Evolutionary conservation across 2,888 invertebrate species (phyloP).

Genomic region (Hoplodrina ambigua): DNA sequence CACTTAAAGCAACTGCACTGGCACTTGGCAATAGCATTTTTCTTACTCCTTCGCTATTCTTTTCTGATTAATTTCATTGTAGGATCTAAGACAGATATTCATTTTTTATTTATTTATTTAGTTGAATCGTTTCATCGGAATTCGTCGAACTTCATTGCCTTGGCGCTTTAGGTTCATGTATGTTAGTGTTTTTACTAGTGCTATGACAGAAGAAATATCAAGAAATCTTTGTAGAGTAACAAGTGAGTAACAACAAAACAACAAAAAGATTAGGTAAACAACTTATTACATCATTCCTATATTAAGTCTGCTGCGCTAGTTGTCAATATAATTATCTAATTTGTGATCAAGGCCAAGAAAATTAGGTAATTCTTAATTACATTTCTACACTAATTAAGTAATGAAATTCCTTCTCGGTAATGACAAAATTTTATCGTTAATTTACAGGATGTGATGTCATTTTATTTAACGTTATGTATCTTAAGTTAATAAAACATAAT

Average conservation of each 20-base stretch:
- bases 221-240: too few species aligned
- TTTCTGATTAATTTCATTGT: too few species aligned
- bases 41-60: too few species aligned
- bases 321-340: conserved; percentile 33
- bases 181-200: too few species aligned
- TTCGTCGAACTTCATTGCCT: too few species aligned
- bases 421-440: conserved; percentile 14
- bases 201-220: too few species aligned
- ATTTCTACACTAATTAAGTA: conserved; percentile 44
- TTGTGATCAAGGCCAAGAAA: conserved; percentile 35
- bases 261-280: conserved; percentile 40
- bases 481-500: conserved; percentile 17
- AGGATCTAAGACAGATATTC: too few species aligned
- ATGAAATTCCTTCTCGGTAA: conserved; percentile 29
- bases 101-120: too few species aligned
- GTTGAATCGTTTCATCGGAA: too few species aligned
- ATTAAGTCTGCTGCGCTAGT: conserved; percentile 2
- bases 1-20: too few species aligned
- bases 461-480: conserved; percentile 1
- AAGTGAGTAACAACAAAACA: conserved; percentile 4
- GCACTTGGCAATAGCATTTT: too few species aligned
- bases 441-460: conserved; percentile 30
- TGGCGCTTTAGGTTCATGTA: too few species aligned
- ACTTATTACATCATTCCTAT: conserved; percentile 30
- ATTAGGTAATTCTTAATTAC: conserved; percentile 44